Conservation (phyloP, 2,797 vertebrate genomes). For the Gymnocypris eckloni region DNA sequence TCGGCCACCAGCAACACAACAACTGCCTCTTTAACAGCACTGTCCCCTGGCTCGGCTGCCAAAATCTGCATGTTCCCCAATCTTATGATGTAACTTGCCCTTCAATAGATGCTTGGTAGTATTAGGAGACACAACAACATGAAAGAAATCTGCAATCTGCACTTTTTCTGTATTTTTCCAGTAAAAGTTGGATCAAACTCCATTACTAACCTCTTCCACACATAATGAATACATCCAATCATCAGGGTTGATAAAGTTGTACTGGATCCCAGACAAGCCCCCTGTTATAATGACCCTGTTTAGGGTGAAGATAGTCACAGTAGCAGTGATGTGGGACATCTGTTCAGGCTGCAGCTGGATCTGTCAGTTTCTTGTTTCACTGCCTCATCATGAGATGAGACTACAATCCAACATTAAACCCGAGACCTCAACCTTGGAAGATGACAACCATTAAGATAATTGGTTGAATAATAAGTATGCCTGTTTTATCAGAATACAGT, state of each 20-base stretch:
- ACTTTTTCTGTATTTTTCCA: neutral
- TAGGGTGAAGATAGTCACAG: neutral
- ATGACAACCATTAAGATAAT: neutral
- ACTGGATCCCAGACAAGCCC: neutral
- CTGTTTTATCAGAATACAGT: neutral
- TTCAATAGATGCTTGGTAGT: no score
- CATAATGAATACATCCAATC: neutral
- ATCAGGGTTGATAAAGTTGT: neutral
- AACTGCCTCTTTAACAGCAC: no score
- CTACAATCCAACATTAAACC: neutral
- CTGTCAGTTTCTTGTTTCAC: neutral
- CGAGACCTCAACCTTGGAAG: neutral
- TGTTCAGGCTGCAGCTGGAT: neutral
- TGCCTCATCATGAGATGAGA: neutral
- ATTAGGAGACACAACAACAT: no score
- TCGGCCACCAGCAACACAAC: no score
- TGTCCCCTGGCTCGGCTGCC: no score
- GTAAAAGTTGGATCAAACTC: neutral
- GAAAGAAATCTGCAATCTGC: no score
- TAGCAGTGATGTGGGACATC: neutral
- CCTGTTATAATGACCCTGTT: neutral
- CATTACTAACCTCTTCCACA: neutral
- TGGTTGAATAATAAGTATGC: neutral
- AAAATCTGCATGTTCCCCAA: no score
- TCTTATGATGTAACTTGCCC: no score